Conservation (phyloP, 1,140 invertebrate species). For the Calliopsis andreniformis region DNA sequence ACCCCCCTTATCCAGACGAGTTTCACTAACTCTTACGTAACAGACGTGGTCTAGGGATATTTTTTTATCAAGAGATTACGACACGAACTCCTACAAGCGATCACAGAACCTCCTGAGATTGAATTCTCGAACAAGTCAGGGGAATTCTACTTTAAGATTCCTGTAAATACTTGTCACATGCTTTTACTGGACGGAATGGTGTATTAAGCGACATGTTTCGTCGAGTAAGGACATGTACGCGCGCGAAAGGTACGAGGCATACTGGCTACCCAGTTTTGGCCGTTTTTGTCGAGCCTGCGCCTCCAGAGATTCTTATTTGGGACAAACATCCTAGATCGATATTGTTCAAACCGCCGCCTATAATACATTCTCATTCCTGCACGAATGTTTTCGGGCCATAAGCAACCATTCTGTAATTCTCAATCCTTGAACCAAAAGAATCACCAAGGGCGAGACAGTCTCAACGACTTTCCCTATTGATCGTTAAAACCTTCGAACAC, state of each 20-base stretch:
- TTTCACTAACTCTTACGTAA: not conserved
- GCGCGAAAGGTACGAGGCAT: constrained; percentile 8
- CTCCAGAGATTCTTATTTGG: constrained; percentile 24
- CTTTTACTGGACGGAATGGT: not conserved
- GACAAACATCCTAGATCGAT: constrained; percentile 34
- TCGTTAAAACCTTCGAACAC: too few species aligned
- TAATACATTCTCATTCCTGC: not conserved
- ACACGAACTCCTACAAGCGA: not conserved
- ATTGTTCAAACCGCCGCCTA: not conserved
- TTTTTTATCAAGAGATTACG: not conserved
- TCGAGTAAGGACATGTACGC: not conserved
- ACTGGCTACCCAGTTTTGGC: constrained; percentile 11
- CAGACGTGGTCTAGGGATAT: not conserved
- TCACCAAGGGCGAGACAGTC: too few species aligned
- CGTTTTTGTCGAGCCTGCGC: constrained; percentile 46
- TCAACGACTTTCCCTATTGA: not conserved
- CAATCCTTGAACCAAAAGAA: not conserved
- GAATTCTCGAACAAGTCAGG: too few species aligned
- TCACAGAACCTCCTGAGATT: too few species aligned
- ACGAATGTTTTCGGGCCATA: not conserved
- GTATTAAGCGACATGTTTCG: not conserved
- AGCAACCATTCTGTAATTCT: not conserved
- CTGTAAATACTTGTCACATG: too few species aligned
- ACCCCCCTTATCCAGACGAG: too few species aligned
- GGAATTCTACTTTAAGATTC: not conserved